phyloP scores from a whole-genome alignment of 2,113 vertebrate genomes.

The Ploceus nigricollis region DNA sequence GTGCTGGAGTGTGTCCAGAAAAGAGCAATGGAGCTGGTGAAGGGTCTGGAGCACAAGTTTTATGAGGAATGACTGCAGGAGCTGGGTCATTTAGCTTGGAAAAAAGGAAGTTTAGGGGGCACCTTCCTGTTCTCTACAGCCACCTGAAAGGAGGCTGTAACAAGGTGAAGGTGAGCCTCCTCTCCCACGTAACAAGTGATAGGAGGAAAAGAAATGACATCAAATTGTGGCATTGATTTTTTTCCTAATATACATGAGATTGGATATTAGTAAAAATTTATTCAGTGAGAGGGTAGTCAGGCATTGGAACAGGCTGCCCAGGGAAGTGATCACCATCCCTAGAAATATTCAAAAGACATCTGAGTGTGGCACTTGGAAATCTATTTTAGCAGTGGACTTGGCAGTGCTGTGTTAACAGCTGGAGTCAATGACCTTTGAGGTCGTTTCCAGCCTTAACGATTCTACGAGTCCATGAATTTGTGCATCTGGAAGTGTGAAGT shows the following conservation, averaged over 20 bases:
- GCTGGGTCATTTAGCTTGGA: background rate
- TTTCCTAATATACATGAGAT: background rate
- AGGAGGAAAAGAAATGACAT: background rate
- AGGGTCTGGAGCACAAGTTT: background rate
- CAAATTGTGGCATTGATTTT: background rate
- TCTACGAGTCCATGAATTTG: background rate
- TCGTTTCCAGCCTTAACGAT: rapidly evolving
- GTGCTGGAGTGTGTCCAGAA: rapidly evolving
- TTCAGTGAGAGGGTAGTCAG: background rate
- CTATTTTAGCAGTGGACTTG: background rate
- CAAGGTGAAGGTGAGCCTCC: background rate
- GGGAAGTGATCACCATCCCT: background rate
- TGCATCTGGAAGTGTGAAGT: rapidly evolving
- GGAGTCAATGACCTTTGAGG: rapidly evolving
- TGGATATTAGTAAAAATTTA: background rate
- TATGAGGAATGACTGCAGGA: background rate
- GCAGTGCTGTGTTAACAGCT: background rate
- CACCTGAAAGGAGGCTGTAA: background rate
- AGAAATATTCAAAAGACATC: background rate
- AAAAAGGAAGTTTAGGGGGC: background rate
- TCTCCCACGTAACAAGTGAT: background rate
- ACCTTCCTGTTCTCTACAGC: background rate
- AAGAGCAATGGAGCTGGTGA: rapidly evolving
- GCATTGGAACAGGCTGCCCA: background rate
- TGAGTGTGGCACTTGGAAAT: background rate